Conservation (phyloP, 2,888 invertebrate genomes). For the Cataglyphis rosenhaueri region DNA sequence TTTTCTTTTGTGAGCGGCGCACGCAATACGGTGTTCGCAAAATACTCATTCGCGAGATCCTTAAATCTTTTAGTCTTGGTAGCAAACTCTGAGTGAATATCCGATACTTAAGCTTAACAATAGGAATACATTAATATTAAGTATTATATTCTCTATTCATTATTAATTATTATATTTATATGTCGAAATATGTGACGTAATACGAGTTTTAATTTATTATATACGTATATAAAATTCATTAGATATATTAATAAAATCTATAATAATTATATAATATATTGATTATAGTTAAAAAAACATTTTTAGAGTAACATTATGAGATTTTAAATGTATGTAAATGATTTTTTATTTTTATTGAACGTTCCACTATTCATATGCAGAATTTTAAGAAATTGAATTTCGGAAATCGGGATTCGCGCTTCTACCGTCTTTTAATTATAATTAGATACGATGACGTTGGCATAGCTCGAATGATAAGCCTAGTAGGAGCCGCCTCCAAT, state of each 20-base stretch:
- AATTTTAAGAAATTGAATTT: neutral
- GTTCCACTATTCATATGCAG: neutral
- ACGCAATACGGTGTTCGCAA: constrained; percentile 76
- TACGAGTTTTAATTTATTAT: neutral
- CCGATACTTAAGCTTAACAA: neutral
- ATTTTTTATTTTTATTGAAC: neutral
- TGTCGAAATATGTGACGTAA: neutral
- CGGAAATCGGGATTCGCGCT: constrained; percentile 13
- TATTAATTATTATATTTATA: neutral
- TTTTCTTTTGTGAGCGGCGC: constrained; percentile 64
- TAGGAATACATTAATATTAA: constrained; percentile 5
- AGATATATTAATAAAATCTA: neutral
- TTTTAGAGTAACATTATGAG: neutral
- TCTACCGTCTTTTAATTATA: constrained; percentile 43
- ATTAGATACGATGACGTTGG: constrained; percentile 24
- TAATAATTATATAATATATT: neutral
- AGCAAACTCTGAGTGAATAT: neutral
- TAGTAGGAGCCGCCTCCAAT: constrained; percentile 54
- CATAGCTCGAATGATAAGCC: constrained; percentile 9
- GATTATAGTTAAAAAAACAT: neutral
- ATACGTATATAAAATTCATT: neutral
- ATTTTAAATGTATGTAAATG: neutral
- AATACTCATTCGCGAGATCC: constrained; percentile 57
- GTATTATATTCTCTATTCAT: neutral
- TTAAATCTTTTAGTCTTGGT: neutral